Evolutionary conservation across 2,113 vertebrate genomes (phyloP).

Genomic region (Emydura subglobosa): DNA sequence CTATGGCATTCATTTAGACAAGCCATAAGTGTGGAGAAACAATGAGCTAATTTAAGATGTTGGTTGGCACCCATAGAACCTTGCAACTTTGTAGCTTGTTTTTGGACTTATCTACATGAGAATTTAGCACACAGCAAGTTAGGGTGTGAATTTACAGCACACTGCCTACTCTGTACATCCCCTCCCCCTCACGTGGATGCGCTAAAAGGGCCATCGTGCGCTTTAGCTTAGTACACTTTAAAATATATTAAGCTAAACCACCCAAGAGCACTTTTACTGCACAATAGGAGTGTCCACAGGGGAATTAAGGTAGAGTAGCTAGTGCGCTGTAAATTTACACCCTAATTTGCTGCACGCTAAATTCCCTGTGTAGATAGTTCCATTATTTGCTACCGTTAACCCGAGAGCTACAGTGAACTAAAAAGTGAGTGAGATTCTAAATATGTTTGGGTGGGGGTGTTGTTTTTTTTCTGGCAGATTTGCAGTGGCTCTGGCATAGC

Average conservation of each 20-base stretch:
- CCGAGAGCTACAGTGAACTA: no score
- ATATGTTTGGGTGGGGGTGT: fast-evolving
- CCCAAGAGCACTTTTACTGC: neutral
- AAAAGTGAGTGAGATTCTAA: neutral
- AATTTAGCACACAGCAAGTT: neutral
- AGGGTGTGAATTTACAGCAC: neutral
- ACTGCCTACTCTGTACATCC: neutral
- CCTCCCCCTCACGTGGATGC: neutral
- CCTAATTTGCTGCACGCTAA: neutral
- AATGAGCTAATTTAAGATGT: neutral
- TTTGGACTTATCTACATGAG: neutral
- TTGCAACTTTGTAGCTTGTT: neutral
- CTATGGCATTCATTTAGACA: neutral
- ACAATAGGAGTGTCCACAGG: neutral
- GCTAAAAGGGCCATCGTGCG: neutral
- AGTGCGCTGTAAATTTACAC: neutral
- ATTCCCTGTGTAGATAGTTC: neutral
- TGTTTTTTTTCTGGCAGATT: constrained; percentile 35
- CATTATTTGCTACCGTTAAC: neutral
- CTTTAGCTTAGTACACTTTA: neutral
- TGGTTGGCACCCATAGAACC: neutral
- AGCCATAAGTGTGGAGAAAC: neutral
- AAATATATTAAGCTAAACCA: neutral
- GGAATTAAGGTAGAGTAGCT: neutral
- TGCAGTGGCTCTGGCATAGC: constrained; percentile 80